Base-by-base conservation (phyloP, 2,888 invertebrate species). In the Rhorus exstirpatorius region DNA sequence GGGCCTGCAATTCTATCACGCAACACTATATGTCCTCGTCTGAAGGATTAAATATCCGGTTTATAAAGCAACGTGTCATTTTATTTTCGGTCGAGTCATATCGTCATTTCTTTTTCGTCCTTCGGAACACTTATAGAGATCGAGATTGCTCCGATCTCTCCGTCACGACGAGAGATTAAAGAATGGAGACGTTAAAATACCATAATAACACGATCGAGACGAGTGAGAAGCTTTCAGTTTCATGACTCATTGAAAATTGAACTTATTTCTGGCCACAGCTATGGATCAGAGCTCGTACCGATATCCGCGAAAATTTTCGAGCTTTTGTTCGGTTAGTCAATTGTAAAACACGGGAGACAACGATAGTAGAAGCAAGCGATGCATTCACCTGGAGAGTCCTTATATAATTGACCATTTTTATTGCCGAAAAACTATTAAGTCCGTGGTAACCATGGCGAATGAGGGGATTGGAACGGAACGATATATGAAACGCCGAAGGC, bases 1-100 rank as follows among this genome's bases (percentile, higher is more conserved):
- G 26, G 38, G 44, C 68, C 44, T 46, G 46, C 71, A 60, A 63
- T 81, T 72, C 35, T 78, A 68, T 74, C 77, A 55, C 72, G 71
- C 76, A 58, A 76, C 75, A 49, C 21, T 41, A 44, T 35, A 51
- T 53, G 61, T 78, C 63, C 78, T 78, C 68, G 68, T 49, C 49
- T 61, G 26, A 26, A 67, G 77, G 81, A 81, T 81, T 78, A 74
- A 61, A 68, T 63, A 63, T 46, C 61, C 31, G 72, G 19, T 63
- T 77, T 60, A 19, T 26, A 19, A 76, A 71, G 26, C 7, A 44
- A 26, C 58, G 14, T 21, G 46, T 46, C 46, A 31, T 38, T 61
- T 55, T 60, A 53, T 53, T 77, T 44, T 35, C 41, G 8, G 53
- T 61, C 63, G 53, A 46, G 55, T 70, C 61, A 24, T 75, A 70